Conservation (phyloP, 2,888 invertebrate genomes). For the Apamea anceps region DNA sequence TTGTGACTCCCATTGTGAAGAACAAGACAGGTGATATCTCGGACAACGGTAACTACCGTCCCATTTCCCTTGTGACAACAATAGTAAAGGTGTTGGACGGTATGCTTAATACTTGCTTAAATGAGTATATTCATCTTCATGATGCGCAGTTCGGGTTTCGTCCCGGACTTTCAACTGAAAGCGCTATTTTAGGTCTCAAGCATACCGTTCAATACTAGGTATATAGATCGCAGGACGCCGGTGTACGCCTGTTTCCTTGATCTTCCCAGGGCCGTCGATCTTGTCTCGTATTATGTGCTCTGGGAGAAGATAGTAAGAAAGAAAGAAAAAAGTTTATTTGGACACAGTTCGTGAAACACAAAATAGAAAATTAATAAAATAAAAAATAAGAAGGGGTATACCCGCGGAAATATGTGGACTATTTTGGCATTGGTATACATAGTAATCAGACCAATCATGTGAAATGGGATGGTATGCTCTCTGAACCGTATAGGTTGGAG, state of each 20-base stretch:
- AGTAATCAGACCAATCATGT: too few relatives aligned
- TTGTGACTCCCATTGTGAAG: too few relatives aligned
- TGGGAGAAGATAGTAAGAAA: not conserved
- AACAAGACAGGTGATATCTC: too few relatives aligned
- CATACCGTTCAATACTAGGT: not conserved
- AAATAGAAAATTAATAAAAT: too few relatives aligned
- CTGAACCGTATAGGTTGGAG: too few relatives aligned
- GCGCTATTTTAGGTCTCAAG: not conserved
- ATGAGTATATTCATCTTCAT: not conserved
- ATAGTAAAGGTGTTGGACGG: slow-evolving; percentile 5
- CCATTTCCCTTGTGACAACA: too few relatives aligned
- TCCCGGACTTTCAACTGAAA: not conserved
- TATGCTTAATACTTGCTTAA: not conserved
- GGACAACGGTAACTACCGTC: too few relatives aligned
- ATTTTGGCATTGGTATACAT: too few relatives aligned
- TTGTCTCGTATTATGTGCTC: not conserved
- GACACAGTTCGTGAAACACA: too few relatives aligned
- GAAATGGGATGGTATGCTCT: too few relatives aligned
- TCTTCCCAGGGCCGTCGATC: not conserved
- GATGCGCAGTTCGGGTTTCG: slow-evolving; percentile 7
- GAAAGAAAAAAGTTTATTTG: too few relatives aligned
- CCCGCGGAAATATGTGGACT: too few relatives aligned
- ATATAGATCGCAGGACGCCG: not conserved
- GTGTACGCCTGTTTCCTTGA: not conserved
- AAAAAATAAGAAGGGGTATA: not conserved